Evolutionary conservation across 2,888 invertebrate genomes (phyloP).

Genomic region (Cybosia mesomella): DNA sequence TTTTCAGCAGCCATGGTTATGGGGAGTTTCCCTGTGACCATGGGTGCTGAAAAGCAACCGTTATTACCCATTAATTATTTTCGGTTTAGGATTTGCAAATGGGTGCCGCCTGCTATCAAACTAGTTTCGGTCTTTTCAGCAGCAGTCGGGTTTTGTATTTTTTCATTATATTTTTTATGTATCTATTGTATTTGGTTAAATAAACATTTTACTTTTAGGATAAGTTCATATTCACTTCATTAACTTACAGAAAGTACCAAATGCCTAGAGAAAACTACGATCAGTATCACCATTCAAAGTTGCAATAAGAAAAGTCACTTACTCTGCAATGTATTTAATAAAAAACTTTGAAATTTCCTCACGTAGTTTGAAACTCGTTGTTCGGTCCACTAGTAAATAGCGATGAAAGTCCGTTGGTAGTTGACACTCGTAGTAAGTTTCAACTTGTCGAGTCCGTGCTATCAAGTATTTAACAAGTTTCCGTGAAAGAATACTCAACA

Average conservation of each 20-base stretch:
- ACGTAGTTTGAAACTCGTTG: slow-evolving; percentile 38
- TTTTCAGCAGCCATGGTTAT: no score
- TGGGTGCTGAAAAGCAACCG: no score
- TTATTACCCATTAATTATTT: no score
- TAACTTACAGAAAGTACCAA: neutral
- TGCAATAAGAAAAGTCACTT: neutral
- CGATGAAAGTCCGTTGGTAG: slow-evolving; percentile 30
- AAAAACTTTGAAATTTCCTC: slow-evolving; percentile 26
- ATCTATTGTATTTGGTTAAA: no score
- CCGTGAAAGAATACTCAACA: slow-evolving; percentile 62
- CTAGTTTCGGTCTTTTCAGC: no score
- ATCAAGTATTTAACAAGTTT: slow-evolving; percentile 65
- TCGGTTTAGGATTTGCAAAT: no score
- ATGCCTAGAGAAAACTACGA: neutral
- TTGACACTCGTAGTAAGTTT: slow-evolving; percentile 47
- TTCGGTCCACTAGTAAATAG: slow-evolving; percentile 40
- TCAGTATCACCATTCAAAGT: neutral
- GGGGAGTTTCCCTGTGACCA: no score
- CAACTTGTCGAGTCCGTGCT: slow-evolving; percentile 48
- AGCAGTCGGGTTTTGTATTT: no score
- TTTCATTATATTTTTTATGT: no score
- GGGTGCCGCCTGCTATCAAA: no score
- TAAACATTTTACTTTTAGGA: no score
- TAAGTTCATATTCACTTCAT: no score
- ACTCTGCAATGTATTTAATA: slow-evolving; percentile 2